Evolutionary conservation across 2,797 vertebrate species (phyloP), one percentile per base, ranked within the genome.

Genomic region (Siniperca scherzeri): DNA sequence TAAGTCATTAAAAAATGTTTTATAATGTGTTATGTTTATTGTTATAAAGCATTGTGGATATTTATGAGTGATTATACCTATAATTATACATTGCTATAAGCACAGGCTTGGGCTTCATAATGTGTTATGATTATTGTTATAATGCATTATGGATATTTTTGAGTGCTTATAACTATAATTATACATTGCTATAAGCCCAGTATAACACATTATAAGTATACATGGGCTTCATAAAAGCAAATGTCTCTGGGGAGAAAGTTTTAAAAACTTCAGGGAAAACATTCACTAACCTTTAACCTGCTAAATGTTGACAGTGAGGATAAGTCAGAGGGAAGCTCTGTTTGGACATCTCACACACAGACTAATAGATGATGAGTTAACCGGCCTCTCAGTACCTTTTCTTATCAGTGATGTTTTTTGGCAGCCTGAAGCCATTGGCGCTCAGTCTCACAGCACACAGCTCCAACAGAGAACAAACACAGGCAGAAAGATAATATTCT

Each of bases 291-390:
- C 88, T 93, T 92, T 91, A 69, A 92, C 82, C 85, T 82, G 44
- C 55, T 80, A 50, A 76, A 83, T 93, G 88, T 93, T 93, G 91
- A 93, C 92, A 88, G 69, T 83, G 72, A 70, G 64, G 85, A 82
- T 90, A 83, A 87, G 81, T 80, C 77, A 82, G 67, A 84, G 71
- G 22, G 68, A 74, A 81, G 82, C 78, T 87, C 55, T 87, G 78
- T 89, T 87, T 91, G 87, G 59, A 89, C 81, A 88, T 64, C 76
- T 70, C 52, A 42, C 66, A 80, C 62, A 65, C 59, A 27, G 27
- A 80, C 74, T 90, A 94, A 93, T 92, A 90, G 91, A 59, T 93
- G 91, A 93, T 84, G 87, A 90, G 92, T 93, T 94, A 94, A 94
- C 92, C 1, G 14, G 74, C 81, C 78, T 87, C 87, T 87, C 87